Base-by-base conservation (phyloP, 2,888 invertebrate genomes). In the Emmelina monodactyla region DNA sequence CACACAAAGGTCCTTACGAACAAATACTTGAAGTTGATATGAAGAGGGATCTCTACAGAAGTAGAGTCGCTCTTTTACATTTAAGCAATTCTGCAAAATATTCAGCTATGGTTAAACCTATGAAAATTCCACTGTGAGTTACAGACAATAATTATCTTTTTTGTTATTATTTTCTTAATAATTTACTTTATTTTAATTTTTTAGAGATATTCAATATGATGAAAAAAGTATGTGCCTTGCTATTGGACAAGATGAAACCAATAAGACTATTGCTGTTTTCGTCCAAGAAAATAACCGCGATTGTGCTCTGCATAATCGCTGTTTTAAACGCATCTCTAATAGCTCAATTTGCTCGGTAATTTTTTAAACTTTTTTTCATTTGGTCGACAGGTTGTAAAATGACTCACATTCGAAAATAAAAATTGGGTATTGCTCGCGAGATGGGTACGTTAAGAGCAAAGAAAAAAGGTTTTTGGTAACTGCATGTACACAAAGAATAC, bases 1-100 rank as follows among this genome's bases (percentile, higher is more conserved):
- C 80, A 32, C 72, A 84, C 3, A 71, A 75, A 39, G 86, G 89
- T 28, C 85, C 88, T 3, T 83, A 87, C 53, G 91, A 92, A 56
- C 87, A 90, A 72, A 78, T 84, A n/a, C 70, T 82, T 16, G 66
- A 76, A 36, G 79, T 92, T 2, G 82, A 86, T 42, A 82, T 82
- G 16, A 78, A 84, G 3, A 82, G 82, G 44, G 58, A 61, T 2
- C 61, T 91, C 10, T 75, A 82, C 19, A 67, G 72, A 16, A 85
- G 84, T 11, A 84, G 87, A 56, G 81, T 86, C 0, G 55, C 82
- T 2, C 56, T 93, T 14, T 62, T 91, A 32, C 87, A 86, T 53
- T 62, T 92, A 38, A 83, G 83, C 40, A 48, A 68, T 32, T 75
- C 83, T 1, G 82, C 85, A 2, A 65, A 71, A 16, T 83, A 85